Conservation (phyloP, 2,888 invertebrate genomes). For the Ectropis crepuscularia region DNA sequence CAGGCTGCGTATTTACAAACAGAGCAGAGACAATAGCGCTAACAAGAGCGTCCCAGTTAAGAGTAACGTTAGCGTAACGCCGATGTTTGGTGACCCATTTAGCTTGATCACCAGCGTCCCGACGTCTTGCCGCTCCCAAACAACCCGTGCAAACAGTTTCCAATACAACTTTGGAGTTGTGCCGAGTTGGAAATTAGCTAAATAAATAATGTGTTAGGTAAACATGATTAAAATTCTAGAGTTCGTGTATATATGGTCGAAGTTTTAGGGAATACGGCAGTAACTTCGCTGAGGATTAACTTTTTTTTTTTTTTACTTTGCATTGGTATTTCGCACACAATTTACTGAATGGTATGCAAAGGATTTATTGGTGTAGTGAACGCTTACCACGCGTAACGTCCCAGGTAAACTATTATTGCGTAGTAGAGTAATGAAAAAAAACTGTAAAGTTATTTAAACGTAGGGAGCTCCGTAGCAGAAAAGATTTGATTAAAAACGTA, state of each 20-base stretch:
- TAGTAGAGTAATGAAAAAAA: too few relatives aligned
- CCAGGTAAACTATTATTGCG: too few relatives aligned
- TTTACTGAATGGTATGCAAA: too few relatives aligned
- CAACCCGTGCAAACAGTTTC: conserved; percentile 25
- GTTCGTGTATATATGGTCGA: background rate
- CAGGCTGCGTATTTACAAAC: conserved; percentile 56
- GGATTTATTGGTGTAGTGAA: too few relatives aligned
- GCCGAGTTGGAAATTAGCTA: conserved; percentile 27
- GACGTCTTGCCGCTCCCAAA: conserved; percentile 40
- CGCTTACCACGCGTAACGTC: too few relatives aligned
- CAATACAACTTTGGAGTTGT: conserved; percentile 20
- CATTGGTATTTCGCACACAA: too few relatives aligned
- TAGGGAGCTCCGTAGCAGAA: background rate
- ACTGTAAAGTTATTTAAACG: background rate
- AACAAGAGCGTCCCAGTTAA: conserved; percentile 80
- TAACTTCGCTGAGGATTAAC: too few relatives aligned
- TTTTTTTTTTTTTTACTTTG: too few relatives aligned
- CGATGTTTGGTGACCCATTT: conserved; percentile 71
- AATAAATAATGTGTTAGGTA: conserved; percentile 31
- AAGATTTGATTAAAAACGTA: conserved; percentile 17
- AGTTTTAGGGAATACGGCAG: background rate
- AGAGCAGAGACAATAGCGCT: conserved; percentile 70
- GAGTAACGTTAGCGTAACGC: conserved; percentile 69
- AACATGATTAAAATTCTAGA: conserved; percentile 9
- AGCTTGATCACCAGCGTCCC: conserved; percentile 57